Base-by-base conservation (phyloP, 2,113 vertebrate species). In the Sander lucioperca region DNA sequence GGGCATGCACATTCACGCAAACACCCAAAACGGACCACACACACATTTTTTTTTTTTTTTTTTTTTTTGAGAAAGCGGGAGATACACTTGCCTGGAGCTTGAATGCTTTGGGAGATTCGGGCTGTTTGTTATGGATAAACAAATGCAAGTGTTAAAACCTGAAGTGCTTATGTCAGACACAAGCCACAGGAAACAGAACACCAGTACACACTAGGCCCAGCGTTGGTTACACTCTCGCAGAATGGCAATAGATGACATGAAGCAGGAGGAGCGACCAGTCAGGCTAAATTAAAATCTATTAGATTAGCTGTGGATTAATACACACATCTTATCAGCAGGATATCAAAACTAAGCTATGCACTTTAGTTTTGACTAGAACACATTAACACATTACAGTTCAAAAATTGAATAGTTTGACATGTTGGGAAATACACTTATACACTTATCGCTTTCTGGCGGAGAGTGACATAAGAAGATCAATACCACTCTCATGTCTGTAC, bases 51-150 rank as follows among this genome's bases (percentile, higher is more conserved):
- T 9, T 39, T 8, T 6, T 25, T 25, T 25, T 30, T 30, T 30
- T 43, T 71, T 9, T 18, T 74, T 58, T 80, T 27, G 70, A 75
- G 93, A 93, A 85, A 93, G 91, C 58, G 4, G 83, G 84, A 96
- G 95, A 92, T 84, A 83, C 95, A 99, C 97, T 98, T 99, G 97
- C 97, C 97, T 98, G 97, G 73, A 97, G 96, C 93, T 97, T 98
- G 92, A 96, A 95, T 86, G 96, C 96, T 93, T 99, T 97, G 89
- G 97, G 97, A 89, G 97, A 98, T 90, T 97, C 97, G 72, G 97
- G 97, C 97, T 98, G 97, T 94, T 96, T 92, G 87, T 97, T 95
- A 95, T 93, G 97, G 96, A 97, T 95, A 97, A 96, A 97, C 87
- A 94, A 90, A 95, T 53, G 95, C 85, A 96, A 85, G 94, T 54